These are phyloP conservation scores for Neotoxoptera formosana DNA, from an alignment of 1,140 invertebrate genomes.

Conservation along the genomic window DNA sequence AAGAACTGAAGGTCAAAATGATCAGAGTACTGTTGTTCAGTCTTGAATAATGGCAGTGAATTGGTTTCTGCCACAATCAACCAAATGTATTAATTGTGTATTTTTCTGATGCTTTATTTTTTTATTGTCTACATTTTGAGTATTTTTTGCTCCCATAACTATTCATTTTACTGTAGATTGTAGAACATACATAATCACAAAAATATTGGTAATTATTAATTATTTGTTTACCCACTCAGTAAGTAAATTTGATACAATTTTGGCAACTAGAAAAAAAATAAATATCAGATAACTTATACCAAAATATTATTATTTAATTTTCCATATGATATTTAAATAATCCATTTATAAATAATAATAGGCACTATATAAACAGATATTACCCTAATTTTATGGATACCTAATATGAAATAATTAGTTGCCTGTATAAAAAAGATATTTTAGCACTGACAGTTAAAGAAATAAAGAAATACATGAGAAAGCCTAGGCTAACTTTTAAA, in stretches of 20 bases:
- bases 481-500: background rate
- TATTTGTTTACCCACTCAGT: background rate
- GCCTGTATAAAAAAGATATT: background rate
- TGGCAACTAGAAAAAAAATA: background rate
- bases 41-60: background rate
- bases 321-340: background rate
- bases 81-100: background rate
- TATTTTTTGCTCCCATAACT: background rate
- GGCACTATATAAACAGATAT: background rate
- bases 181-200: background rate
- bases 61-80: background rate
- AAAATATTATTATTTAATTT: background rate
- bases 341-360: background rate
- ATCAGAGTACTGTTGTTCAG: background rate
- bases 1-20: background rate
- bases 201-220: background rate
- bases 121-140: background rate
- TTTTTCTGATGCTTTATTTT: background rate
- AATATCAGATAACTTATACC: background rate
- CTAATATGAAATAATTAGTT: background rate
- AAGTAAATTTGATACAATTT: too few species aligned
- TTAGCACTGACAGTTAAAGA: background rate
- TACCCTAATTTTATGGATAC: background rate
- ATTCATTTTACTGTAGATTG: background rate
- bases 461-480: background rate